phyloP scores from a whole-genome alignment of 2,113 vertebrate genomes.

The Petrocephalus zakoni region DNA sequence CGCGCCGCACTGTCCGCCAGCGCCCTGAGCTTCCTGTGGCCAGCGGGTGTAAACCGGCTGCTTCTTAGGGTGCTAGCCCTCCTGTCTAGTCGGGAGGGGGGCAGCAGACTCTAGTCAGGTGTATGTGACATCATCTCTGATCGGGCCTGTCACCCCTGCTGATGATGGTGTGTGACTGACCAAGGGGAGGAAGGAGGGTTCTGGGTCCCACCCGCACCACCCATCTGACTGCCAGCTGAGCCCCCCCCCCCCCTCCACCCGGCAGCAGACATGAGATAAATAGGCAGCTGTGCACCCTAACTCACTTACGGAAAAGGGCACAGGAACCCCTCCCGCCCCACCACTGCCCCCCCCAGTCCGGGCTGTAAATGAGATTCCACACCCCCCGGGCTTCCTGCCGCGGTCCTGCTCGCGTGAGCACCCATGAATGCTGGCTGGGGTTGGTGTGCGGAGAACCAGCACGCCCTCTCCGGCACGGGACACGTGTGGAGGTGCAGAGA shows the following conservation, averaged over 20 bases:
- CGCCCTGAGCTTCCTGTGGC: not conserved
- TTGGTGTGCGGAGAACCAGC: constrained; percentile 34
- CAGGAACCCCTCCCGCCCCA: constrained; percentile 32
- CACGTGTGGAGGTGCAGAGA: not conserved
- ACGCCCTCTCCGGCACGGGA: constrained; percentile 19
- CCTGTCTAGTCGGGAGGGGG: not conserved
- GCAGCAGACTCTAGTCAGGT: constrained; percentile 43
- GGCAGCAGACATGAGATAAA: constrained; percentile 33
- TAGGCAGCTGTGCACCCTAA: constrained; percentile 32
- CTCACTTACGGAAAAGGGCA: constrained; percentile 38
- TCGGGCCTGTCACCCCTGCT: constrained; percentile 64
- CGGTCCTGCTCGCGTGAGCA: constrained; percentile 41
- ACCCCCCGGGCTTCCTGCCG: constrained; percentile 23
- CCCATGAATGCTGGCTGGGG: constrained; percentile 46
- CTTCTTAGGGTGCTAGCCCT: not conserved
- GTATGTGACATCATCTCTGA: constrained; percentile 54
- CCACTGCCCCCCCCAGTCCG: not conserved
- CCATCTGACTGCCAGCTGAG: constrained; percentile 43
- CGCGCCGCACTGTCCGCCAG: not conserved
- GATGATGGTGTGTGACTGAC: constrained; percentile 69
- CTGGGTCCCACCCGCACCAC: constrained; percentile 28
- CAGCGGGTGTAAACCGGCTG: not conserved
- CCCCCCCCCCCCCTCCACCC: constrained; percentile 23
- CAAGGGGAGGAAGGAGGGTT: constrained; percentile 50
- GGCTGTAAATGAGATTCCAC: constrained; percentile 30